These are phyloP conservation scores for Dryoscopus gambensis DNA, from an alignment of 2,113 vertebrate genomes.

Conservation along the genomic window DNA sequence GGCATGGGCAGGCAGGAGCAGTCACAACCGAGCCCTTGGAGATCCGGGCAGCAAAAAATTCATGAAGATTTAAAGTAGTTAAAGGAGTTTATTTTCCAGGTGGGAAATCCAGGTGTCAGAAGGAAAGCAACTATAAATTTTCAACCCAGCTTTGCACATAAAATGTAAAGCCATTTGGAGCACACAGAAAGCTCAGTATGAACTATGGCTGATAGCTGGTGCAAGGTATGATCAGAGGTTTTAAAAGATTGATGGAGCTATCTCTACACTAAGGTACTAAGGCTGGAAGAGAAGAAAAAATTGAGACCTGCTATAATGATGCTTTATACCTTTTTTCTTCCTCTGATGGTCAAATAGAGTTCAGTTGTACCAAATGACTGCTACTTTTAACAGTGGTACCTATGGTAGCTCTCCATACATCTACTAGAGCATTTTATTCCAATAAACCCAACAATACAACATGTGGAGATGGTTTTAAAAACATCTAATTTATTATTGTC, in stretches of 20 bases:
- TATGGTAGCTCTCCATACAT: background rate
- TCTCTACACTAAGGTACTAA: slow-evolving; percentile 59
- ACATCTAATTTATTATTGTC: background rate
- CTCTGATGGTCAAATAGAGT: slow-evolving; percentile 69
- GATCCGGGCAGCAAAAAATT: slow-evolving; percentile 66
- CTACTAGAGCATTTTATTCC: slow-evolving; percentile 28
- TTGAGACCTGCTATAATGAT: slow-evolving; percentile 35
- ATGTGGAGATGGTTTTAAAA: slow-evolving; percentile 33
- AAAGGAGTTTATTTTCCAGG: slow-evolving; percentile 75
- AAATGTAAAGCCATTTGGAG: slow-evolving; percentile 70
- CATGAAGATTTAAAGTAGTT: slow-evolving; percentile 74
- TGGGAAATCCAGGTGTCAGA: slow-evolving; percentile 71
- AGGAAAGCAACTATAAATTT: slow-evolving; percentile 76
- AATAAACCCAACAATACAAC: slow-evolving; percentile 23
- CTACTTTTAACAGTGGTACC: slow-evolving; percentile 12
- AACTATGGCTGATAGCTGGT: slow-evolving; percentile 58
- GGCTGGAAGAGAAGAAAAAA: slow-evolving; percentile 21
- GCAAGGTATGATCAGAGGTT: slow-evolving; percentile 67
- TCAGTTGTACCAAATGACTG: slow-evolving; percentile 42
- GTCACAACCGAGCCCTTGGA: slow-evolving; percentile 43
- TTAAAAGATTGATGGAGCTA: slow-evolving; percentile 72
- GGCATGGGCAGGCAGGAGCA: slow-evolving; percentile 41
- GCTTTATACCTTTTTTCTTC: slow-evolving; percentile 63
- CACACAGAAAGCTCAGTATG: slow-evolving; percentile 60
- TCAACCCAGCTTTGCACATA: slow-evolving; percentile 69